Base-by-base conservation (phyloP, 2,888 invertebrate genomes). In the Lepidonotus clava region DNA sequence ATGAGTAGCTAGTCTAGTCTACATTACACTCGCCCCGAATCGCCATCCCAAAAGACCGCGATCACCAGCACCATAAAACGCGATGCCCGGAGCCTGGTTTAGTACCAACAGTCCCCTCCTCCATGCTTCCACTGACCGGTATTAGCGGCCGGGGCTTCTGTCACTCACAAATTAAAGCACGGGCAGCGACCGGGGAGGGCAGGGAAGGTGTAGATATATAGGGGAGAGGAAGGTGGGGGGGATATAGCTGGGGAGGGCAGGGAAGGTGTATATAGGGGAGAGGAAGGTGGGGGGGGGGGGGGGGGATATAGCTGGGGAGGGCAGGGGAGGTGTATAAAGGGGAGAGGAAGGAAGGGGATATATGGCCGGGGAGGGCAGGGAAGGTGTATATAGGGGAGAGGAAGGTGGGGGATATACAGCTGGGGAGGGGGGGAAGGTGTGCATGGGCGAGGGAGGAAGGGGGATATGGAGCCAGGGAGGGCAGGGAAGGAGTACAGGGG, bases 11-110 rank as follows among this genome's bases (percentile, higher is more conserved):
- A n/a, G n/a, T n/a, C n/a, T n/a, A n/a, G n/a, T n/a, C n/a, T n/a
- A n/a, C n/a, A n/a, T n/a, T n/a, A n/a, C n/a, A n/a, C n/a, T n/a
- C n/a, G n/a, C n/a, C n/a, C n/a, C n/a, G n/a, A n/a, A n/a, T n/a
- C n/a, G n/a, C n/a, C n/a, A n/a, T n/a, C n/a, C n/a, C n/a, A n/a
- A n/a, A n/a, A n/a, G n/a, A n/a, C n/a, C n/a, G n/a, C n/a, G n/a
- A n/a, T n/a, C n/a, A n/a, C n/a, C n/a, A n/a, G n/a, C n/a, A n/a
- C 61, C 61, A 61, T 61, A 61, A 61, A 61, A 61, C 61, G 61
- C 61, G n/a, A n/a, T n/a, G 28, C 61, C 61, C 24, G n/a, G n/a
- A 1, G 61, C 61, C 24, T 28, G 46, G 24, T 61, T 61, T 61
- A 61, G 61, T 28, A 32, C 28, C 61, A n/a, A n/a, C 28, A 32